Evolutionary conservation across 2,113 vertebrate species (phyloP), one percentile per base, ranked within the genome.

Genomic region (Bubo bubo): DNA sequence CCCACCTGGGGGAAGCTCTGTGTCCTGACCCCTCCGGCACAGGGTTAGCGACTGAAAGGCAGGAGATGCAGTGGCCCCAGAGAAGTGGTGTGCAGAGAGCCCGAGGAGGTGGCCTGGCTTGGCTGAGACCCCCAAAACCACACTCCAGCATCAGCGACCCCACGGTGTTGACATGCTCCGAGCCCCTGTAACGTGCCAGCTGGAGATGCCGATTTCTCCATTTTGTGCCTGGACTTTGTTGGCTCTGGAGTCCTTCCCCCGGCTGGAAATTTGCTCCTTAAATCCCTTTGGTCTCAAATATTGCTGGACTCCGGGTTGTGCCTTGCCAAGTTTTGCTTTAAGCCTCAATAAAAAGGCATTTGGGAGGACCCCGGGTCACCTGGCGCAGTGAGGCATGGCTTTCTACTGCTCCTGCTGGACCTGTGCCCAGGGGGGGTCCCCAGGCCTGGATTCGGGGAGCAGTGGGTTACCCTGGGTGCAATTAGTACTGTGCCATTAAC

Each of bases 101-200:
- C 49, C 1, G 2, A 8, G 49, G 83, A 73, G 76, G 22, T 63
- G 58, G 7, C 23, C 73, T 95, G 63, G 34, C 34, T 80, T 6
- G 8, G 30, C 34, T 70, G 37, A 45, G 39, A 59, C 21, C 47
- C 64, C 64, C 8, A 5, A 14, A 68, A 86, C 3, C 26, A 28
- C 3, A 2, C 30, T 77, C 23, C 52, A 43, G 55, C 22, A 11
- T 27, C 56, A 50, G 28, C 5, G 6, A 45, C 45, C 28, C 64
- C 43, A 18, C 1, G 0, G 7, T 22, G 24, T 50, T 81, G 83
- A 37, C 1, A 2, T 49, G 32, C 50, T 67, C 4, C 2, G 3
- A 80, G 73, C 21, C 45, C 52, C 13, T 2, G 1, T 3, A 37
- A 39, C 2, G 0, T 39, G 5, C 30, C 39, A 41, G 15, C 58